Evolutionary conservation across 2,113 vertebrate species (phyloP).

Genomic region (Galeopterus variegatus): DNA sequence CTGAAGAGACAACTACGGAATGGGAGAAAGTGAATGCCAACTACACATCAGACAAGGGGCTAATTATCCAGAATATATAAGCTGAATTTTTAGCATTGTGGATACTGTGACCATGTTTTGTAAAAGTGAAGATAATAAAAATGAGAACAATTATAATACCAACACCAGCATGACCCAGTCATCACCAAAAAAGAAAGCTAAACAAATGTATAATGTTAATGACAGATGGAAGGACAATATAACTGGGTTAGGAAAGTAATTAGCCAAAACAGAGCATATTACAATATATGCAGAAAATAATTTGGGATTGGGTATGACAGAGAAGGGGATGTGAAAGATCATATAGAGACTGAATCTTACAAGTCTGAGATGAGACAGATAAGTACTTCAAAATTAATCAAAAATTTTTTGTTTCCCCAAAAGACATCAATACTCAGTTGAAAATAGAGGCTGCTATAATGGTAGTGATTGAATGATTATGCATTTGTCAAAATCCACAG

Average conservation of each 20-base stretch:
- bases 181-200: background rate
- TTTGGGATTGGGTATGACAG: background rate
- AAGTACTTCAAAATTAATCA: background rate
- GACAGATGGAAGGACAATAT: background rate
- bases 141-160: background rate
- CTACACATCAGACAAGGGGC: no score
- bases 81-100: background rate
- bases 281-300: background rate
- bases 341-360: background rate
- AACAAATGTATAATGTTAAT: background rate
- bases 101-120: background rate
- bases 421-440: background rate
- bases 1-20: no score
- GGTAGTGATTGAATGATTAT: rapidly evolving
- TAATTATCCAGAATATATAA: background rate
- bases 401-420: background rate
- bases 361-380: background rate
- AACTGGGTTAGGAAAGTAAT: background rate
- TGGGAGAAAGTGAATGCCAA: no score
- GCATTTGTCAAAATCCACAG: background rate
- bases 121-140: background rate
- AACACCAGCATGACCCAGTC: background rate
- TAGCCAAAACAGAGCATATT: background rate
- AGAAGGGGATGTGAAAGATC: background rate
- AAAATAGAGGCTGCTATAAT: background rate